Evolutionary conservation across 2,113 vertebrate genomes (phyloP), one percentile per base, ranked within the genome.

Genomic region (Pluvianellus socialis): DNA sequence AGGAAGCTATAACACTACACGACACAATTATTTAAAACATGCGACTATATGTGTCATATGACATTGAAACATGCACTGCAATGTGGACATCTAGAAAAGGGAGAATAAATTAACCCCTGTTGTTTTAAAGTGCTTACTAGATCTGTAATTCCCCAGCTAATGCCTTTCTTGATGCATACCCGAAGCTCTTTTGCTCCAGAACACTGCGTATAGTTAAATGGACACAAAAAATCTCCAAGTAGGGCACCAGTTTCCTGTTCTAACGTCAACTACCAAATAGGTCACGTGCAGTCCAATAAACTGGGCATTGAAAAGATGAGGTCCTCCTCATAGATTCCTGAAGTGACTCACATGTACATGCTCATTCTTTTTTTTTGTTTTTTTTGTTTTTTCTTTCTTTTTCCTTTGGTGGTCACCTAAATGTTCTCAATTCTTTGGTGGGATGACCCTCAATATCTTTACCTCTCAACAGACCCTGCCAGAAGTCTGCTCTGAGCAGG

Each of bases 401-500:
- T 50, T 30, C 10, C n/a, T 73, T 53, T 80, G 40, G 12, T 91
- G 61, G 14, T 89, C 30, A 42, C 14, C 15, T 32, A 56, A 90
- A 76, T 47, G 26, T 71, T 55, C 44, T 75, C 40, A 49, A 2
- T 92, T 92, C 16, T 90, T 81, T 73, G 66, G 32, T 88, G 86
- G 63, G 24, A 55, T 89, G 38, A 10, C 72, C 50, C 23, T 88
- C 58, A 24, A 56, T 86, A 65, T 67, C 47, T 66, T 75, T 67
- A 44, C 42, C 20, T 91, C 22, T 72, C 52, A 68, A 91, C 97
- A 99, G 99, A 99, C 99, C 26, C 98, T 99, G 91, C 99, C 99
- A 58, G 99, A 99, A 98, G 98, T 99, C 97, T 99, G 99, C 96
- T 99, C 99, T 15, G 98, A 98, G 67, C 99, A 99, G 94, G 99